These are phyloP conservation scores for Drosophila diplacantha DNA, from an alignment of 2,888 invertebrate species.

Conservation along the genomic window DNA sequence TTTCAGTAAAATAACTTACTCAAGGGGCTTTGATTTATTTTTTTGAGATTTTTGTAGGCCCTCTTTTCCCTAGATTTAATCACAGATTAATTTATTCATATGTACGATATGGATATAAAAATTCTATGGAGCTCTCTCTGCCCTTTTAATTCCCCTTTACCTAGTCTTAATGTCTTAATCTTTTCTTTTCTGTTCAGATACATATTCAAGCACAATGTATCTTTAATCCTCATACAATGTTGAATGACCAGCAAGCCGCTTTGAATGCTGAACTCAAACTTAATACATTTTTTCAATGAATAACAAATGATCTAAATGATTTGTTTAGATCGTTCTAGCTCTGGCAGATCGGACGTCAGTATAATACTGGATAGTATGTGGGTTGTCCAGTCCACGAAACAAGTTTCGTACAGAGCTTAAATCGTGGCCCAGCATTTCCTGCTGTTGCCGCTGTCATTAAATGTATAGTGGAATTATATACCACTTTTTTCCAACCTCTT, in stretches of 20 bases:
- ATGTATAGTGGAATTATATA: conserved; percentile 13
- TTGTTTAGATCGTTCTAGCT: conserved; percentile 45
- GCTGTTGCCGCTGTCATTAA: conserved; percentile 31
- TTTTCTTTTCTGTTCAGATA: neutral
- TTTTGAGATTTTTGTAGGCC: neutral
- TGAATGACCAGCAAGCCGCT: conserved; percentile 13
- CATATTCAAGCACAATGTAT: conserved; percentile 21
- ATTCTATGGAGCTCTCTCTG: neutral
- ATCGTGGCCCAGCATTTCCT: conserved; percentile 46
- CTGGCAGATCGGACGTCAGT: conserved; percentile 31
- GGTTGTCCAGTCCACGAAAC: conserved; percentile 32
- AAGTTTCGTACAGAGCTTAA: conserved; percentile 25
- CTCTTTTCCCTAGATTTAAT: accelerated
- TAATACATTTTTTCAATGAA: conserved; percentile 57
- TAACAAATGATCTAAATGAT: conserved; percentile 67
- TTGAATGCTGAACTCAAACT: conserved; percentile 39
- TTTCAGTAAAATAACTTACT: neutral
- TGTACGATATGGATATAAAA: neutral
- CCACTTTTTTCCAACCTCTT: conserved; percentile 24
- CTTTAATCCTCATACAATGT: conserved; percentile 31
- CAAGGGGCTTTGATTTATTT: neutral
- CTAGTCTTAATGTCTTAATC: neutral
- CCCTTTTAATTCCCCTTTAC: no score
- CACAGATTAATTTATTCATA: neutral
- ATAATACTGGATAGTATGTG: conserved; percentile 25